Conservation (phyloP, 2,888 invertebrate genomes). For the Acanthosepion pharaonis region DNA sequence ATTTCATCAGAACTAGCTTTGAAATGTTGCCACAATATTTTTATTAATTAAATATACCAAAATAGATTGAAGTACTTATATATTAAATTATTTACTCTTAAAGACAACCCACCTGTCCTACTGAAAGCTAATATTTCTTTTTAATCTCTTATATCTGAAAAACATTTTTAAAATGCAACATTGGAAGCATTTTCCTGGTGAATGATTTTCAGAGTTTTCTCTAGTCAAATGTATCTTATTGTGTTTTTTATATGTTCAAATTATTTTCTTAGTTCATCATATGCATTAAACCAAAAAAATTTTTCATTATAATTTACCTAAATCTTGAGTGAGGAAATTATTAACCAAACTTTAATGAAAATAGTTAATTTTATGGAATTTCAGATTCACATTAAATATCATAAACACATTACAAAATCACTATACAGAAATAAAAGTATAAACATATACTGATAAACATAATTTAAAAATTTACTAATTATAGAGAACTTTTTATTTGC, state of each 20-base stretch:
- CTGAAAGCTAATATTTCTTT: background rate
- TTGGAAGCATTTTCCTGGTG: no score
- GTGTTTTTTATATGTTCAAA: background rate
- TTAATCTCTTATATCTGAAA: background rate
- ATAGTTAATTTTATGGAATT: no score
- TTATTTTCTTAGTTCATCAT: background rate
- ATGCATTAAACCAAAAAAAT: background rate
- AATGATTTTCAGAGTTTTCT: background rate
- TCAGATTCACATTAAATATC: no score
- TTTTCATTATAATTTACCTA: background rate
- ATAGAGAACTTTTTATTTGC: background rate
- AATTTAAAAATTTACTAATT: background rate
- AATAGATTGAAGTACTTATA: background rate
- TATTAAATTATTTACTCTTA: no score
- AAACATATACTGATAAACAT: background rate
- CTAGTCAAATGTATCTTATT: background rate
- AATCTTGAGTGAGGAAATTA: no score
- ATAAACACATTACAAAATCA: no score
- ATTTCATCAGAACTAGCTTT: background rate
- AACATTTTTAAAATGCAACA: background rate
- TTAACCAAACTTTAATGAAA: no score
- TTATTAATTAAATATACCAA: background rate
- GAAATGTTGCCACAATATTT: background rate
- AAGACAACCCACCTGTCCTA: background rate
- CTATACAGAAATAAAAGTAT: background rate